These are phyloP conservation scores for Hiodon tergisus DNA, from an alignment of 2,113 vertebrate genomes.

Conservation along the genomic window DNA sequence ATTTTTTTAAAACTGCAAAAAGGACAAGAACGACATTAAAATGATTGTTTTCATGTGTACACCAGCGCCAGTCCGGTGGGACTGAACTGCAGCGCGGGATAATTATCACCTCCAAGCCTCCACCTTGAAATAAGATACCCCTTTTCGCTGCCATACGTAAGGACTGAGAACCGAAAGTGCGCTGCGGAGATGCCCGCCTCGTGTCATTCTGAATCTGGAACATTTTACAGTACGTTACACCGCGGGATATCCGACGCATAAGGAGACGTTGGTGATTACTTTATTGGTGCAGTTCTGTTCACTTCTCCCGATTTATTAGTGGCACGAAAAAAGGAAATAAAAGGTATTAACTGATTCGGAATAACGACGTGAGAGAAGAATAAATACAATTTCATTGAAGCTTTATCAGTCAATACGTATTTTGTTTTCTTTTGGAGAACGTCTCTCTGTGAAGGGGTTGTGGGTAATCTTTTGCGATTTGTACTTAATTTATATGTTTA, in stretches of 20 bases:
- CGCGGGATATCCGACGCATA: background rate
- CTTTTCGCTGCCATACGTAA: slow-evolving; percentile 13
- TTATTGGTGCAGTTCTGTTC: no score
- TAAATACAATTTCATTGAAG: no score
- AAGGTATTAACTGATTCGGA: no score
- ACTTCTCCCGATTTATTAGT: no score
- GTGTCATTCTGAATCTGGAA: background rate
- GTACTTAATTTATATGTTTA: no score
- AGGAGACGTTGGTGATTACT: background rate
- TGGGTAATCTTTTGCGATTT: no score
- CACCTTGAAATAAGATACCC: slow-evolving; percentile 9
- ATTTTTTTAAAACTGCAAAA: background rate
- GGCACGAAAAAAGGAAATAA: no score
- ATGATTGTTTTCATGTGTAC: background rate
- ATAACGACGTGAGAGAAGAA: no score
- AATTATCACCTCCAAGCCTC: slow-evolving; percentile 24
- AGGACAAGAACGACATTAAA: background rate
- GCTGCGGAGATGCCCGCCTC: slow-evolving; percentile 7
- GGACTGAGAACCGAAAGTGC: slow-evolving; percentile 10
- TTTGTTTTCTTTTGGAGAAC: no score
- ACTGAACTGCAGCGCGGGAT: slow-evolving; percentile 27
- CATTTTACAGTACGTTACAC: background rate
- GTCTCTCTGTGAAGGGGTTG: no score
- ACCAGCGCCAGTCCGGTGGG: slow-evolving; percentile 20
- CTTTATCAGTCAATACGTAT: no score